Conservation (phyloP, 2,113 vertebrate species). For the Hemiscyllium ocellatum region DNA sequence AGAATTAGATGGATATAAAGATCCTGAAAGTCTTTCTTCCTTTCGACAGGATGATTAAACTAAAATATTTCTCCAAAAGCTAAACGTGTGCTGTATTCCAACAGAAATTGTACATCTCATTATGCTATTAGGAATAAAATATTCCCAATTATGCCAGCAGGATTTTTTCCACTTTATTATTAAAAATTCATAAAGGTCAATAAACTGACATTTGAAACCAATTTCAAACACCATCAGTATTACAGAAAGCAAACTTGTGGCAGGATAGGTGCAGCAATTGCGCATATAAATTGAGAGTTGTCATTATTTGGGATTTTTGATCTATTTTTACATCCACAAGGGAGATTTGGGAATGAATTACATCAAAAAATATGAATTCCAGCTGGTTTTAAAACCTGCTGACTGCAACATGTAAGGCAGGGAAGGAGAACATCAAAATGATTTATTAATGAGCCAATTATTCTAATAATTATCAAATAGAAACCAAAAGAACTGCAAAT, state of each 20-base stretch:
- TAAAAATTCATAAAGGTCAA: background rate
- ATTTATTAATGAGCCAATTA: background rate
- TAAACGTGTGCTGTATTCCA: background rate
- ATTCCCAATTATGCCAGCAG: background rate
- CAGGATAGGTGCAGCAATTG: background rate
- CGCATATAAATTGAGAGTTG: background rate
- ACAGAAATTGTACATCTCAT: background rate
- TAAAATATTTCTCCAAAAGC: background rate
- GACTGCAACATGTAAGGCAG: background rate
- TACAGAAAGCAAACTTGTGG: background rate
- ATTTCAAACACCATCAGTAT: background rate
- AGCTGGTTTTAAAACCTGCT: background rate
- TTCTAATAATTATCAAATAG: too few relatives aligned
- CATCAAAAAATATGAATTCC: background rate
- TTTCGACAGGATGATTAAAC: background rate
- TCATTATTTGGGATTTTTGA: background rate
- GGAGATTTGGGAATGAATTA: background rate
- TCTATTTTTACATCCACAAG: background rate
- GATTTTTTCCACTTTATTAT: background rate
- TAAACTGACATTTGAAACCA: slow-evolving; percentile 10
- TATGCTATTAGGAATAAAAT: background rate
- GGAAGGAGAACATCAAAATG: background rate
- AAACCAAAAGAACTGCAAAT: too few relatives aligned
- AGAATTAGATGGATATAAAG: background rate
- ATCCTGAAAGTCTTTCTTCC: background rate